These are phyloP conservation scores for Lasaia peninsularis DNA, from an alignment of 1,140 invertebrate genomes.

Conservation along the genomic window DNA sequence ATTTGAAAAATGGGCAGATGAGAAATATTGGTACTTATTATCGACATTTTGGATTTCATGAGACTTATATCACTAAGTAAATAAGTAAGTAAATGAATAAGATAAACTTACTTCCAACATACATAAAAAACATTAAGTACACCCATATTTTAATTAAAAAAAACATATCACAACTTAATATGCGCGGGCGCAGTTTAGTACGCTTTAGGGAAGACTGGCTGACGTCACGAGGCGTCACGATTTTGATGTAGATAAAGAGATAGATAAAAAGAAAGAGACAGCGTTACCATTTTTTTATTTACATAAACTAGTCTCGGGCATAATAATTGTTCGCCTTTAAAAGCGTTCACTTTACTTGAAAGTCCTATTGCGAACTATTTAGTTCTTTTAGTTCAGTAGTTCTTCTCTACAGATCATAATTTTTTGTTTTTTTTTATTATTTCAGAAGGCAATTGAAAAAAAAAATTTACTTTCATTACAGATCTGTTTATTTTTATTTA, in stretches of 20 bases:
- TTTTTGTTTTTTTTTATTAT: too few relatives aligned
- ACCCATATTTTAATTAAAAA: not conserved
- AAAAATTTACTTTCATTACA: too few relatives aligned
- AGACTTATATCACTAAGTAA: not conserved
- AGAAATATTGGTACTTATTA: not conserved
- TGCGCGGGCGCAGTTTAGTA: not conserved
- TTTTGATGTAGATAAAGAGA: not conserved
- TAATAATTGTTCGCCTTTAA: too few relatives aligned
- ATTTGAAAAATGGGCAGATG: conserved; percentile 7
- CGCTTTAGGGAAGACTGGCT: too few relatives aligned
- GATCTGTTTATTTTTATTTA: too few relatives aligned
- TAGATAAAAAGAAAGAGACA: not conserved
- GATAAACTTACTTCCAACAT: not conserved
- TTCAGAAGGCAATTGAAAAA: too few relatives aligned
- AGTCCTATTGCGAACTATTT: too few relatives aligned
- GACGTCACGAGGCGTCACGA: not conserved
- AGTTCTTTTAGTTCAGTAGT: too few relatives aligned
- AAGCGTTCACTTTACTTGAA: too few relatives aligned
- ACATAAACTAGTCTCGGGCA: not conserved
- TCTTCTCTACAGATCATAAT: too few relatives aligned
- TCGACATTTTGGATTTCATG: not conserved
- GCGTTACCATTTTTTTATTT: not conserved
- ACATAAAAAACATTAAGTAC: not conserved
- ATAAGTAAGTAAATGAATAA: too few relatives aligned
- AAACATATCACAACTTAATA: not conserved